Base-by-base conservation (phyloP, 2,888 invertebrate species). In the Tribolium freemani region DNA sequence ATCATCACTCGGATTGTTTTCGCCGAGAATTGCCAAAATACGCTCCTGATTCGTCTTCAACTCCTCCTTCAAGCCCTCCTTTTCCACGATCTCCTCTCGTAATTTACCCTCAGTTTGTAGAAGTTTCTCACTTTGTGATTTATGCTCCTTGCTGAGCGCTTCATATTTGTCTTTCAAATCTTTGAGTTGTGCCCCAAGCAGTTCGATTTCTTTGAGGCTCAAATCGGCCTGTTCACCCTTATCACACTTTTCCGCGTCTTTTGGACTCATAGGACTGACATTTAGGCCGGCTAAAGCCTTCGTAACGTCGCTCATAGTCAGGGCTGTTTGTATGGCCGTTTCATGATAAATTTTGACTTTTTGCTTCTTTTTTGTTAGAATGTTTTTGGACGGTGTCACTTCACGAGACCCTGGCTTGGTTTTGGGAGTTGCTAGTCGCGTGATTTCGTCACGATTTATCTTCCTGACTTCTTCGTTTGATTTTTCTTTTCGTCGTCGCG, bases 291-390 rank as follows among this genome's bases (percentile, higher is more conserved):
- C 90, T 61, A 95, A 87, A 3, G 92, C 92, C 11, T 91, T 91
- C 75, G 93, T 93, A 20, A 95, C 88, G 81, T 95, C 95, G 1
- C 87, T 85, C 64, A 92, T 90, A 0, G 93, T 90, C 60, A 96
- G 86, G 20, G 93, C 93, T 0, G 96, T 96, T 84, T 96, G 96
- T 9, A 91, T 90, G 56, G 90, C 89, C 38, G 90, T 93, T 86
- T 96, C 96, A 77, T 95, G 94, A 84, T 94, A 95, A 76, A 96
- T 95, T 81, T 91, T 89, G 0, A 93, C 92, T 82, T 89, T 90
- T 0, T 79, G 75, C 67, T 84, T 83, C 76, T 86, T 86, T 70
- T 85, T 85, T 51, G 88, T 10, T 63, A 68, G 10, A 2, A 71
- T 67, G 54, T 26, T 71, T 88, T 89, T 76, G 74, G 75, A 77